These are phyloP conservation scores for Lordiphosa fenestrarum DNA, from an alignment of 2,888 invertebrate genomes.

Conservation along the genomic window DNA sequence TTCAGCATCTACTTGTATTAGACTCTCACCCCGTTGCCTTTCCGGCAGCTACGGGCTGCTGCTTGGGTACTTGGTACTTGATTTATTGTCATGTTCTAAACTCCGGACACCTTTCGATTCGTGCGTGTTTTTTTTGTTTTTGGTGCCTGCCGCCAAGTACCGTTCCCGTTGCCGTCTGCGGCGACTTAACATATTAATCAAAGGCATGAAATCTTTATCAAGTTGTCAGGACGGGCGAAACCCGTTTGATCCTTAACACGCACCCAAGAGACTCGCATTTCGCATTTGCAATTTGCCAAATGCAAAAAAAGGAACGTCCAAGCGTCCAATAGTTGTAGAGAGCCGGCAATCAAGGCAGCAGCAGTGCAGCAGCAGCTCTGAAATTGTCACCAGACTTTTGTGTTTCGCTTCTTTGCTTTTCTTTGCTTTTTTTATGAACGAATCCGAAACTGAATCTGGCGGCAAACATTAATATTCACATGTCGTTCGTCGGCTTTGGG, in stretches of 20 bases:
- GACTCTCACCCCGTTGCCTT: too few relatives aligned
- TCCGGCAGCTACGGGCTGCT: neutral
- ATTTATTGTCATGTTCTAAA: constrained; percentile 65
- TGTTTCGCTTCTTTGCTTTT: constrained; percentile 29
- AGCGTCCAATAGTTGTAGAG: constrained; percentile 19
- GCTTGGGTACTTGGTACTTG: constrained; percentile 34
- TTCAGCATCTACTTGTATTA: too few relatives aligned
- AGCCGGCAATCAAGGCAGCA: neutral
- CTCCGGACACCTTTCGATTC: constrained; percentile 56
- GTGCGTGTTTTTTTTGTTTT: constrained; percentile 26
- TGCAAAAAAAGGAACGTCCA: constrained; percentile 28
- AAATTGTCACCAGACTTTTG: constrained; percentile 54
- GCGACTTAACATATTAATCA: constrained; percentile 68
- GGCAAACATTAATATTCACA: constrained; percentile 77
- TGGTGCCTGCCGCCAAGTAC: constrained; percentile 25
- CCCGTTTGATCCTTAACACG: constrained; percentile 70
- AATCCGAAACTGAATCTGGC: constrained; percentile 39
- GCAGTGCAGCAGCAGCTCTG: too few relatives aligned
- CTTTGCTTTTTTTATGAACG: constrained; percentile 39
- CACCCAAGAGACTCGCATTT: constrained; percentile 36
- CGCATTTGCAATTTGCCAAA: constrained; percentile 55
- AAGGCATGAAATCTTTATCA: constrained; percentile 72
- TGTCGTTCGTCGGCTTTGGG: constrained; percentile 60
- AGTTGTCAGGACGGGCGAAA: constrained; percentile 64
- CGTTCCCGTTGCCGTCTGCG: constrained; percentile 15